Evolutionary conservation across 2,888 invertebrate species (phyloP).

Genomic region (Mythimna lalbum): DNA sequence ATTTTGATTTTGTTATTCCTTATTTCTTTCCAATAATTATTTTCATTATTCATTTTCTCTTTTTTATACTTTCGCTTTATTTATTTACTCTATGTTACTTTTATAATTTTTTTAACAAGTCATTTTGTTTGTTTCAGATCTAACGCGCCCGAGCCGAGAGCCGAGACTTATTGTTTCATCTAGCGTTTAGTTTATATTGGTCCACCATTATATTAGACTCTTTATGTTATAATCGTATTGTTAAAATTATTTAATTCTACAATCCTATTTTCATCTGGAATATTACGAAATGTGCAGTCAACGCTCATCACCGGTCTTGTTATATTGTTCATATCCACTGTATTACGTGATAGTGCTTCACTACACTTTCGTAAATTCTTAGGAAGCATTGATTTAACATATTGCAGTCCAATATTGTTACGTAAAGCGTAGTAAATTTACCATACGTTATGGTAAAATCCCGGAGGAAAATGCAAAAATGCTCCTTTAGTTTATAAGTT

Average conservation of each 20-base stretch:
- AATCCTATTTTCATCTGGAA: slow-evolving; percentile 69
- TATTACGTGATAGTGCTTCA: slow-evolving; percentile 78
- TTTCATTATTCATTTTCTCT: neutral
- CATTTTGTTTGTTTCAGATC: slow-evolving; percentile 83
- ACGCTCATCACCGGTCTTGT: slow-evolving; percentile 75
- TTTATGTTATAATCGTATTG: slow-evolving; percentile 76
- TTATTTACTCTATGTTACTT: slow-evolving; percentile 4
- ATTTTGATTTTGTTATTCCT: slow-evolving; percentile 12
- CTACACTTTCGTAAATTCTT: slow-evolving; percentile 79
- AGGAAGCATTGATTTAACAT: slow-evolving; percentile 73
- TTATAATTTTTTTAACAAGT: slow-evolving; percentile 34
- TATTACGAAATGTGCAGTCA: slow-evolving; percentile 77
- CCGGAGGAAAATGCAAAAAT: slow-evolving; percentile 82
- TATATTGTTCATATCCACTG: slow-evolving; percentile 52
- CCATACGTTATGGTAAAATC: slow-evolving; percentile 74
- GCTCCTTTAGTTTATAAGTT: slow-evolving; percentile 79
- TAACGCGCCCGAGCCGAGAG: slow-evolving; percentile 75
- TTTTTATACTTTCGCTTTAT: neutral
- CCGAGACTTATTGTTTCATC: slow-evolving; percentile 67
- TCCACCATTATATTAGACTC: slow-evolving; percentile 73
- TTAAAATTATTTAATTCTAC: slow-evolving; percentile 42
- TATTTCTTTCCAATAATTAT: neutral
- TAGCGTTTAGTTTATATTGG: slow-evolving; percentile 62
- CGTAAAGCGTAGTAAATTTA: slow-evolving; percentile 62
- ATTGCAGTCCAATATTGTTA: slow-evolving; percentile 65